Conservation (phyloP, 2,113 vertebrate species). For the Pomatorhinus ruficollis region DNA sequence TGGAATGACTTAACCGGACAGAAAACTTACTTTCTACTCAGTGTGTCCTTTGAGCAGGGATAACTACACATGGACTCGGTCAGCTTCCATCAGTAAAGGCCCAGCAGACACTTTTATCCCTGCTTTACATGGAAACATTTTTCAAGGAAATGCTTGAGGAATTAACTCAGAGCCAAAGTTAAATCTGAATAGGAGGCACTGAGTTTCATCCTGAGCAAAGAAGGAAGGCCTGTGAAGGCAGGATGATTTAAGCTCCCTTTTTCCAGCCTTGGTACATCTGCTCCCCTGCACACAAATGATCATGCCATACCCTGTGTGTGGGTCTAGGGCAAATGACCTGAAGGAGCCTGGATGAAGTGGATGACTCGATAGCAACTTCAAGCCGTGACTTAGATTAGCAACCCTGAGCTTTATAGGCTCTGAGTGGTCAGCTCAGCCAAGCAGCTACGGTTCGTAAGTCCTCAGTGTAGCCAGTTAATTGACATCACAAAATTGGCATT, state of each 20-base stretch:
- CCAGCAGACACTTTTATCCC: neutral
- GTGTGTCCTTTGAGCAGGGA: neutral
- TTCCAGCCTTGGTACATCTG: neutral
- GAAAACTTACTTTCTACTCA: neutral
- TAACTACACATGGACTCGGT: rapidly evolving
- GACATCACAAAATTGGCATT: neutral
- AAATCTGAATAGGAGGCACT: neutral
- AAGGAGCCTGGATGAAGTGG: neutral
- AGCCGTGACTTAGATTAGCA: neutral
- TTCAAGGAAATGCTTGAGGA: neutral
- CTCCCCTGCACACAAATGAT: neutral
- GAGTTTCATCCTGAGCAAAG: neutral
- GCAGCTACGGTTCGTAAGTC: neutral
- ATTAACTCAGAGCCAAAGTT: neutral
- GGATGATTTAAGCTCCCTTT: neutral
- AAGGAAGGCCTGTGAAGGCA: neutral
- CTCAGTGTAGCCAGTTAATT: neutral
- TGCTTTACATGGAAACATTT: neutral
- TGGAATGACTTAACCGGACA: neutral
- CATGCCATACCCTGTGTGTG: neutral
- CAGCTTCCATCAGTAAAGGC: neutral
- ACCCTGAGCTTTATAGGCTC: neutral
- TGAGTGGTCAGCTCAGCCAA: neutral
- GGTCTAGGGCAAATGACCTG: neutral
- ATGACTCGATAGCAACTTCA: neutral